Conservation (phyloP, 2,888 invertebrate genomes). For the Synergus japonicus region DNA sequence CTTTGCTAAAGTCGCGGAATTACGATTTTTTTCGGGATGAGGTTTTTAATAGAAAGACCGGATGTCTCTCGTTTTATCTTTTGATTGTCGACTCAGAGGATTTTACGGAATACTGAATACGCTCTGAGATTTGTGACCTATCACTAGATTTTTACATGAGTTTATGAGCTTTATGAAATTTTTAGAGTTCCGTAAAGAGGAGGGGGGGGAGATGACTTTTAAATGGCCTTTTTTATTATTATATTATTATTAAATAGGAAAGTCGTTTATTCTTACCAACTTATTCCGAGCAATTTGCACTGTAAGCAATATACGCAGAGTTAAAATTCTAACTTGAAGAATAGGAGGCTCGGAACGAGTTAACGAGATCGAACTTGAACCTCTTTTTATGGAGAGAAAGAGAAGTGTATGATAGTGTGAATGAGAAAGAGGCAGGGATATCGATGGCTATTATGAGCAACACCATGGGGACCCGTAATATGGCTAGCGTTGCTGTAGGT, state of each 20-base stretch:
- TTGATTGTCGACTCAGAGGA: not conserved
- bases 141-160: too few relatives aligned
- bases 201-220: too few relatives aligned
- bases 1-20: not conserved
- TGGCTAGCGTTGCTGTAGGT: conserved; percentile 73
- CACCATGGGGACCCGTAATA: conserved; percentile 72
- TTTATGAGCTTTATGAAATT: too few relatives aligned
- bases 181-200: too few relatives aligned
- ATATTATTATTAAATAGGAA: too few relatives aligned
- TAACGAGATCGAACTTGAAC: conserved; percentile 38
- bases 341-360: conserved; percentile 20
- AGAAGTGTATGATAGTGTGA: conserved; percentile 41
- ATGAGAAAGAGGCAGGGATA: conserved; percentile 62
- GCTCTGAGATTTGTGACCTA: not conserved
- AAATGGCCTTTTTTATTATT: too few relatives aligned
- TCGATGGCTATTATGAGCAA: conserved; percentile 74
- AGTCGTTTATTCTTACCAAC: not conserved
- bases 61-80: not conserved
- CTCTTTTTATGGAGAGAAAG: conserved; percentile 32
- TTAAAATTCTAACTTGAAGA: conserved; percentile 13
- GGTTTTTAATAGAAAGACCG: not conserved
- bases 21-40: not conserved
- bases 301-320: not conserved
- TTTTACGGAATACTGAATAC: not conserved
- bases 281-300: not conserved